Percentiles rank a stretch among this genome's conserved stretches.
phyloP scores from a whole-genome alignment of 2,888 invertebrate species.

The Xestoiulus laeticollis region DNA sequence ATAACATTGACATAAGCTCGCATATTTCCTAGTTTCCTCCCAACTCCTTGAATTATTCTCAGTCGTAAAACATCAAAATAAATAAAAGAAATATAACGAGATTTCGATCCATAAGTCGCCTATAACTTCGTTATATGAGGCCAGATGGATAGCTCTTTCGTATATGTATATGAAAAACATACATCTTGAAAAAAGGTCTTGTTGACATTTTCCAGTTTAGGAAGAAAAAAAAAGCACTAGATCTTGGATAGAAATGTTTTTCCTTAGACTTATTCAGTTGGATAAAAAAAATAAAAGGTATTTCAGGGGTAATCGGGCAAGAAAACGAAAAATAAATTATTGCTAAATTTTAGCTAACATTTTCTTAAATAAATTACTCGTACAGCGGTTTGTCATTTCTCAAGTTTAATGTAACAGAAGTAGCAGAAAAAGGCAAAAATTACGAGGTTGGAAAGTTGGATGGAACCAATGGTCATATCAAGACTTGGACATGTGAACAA shows the following conservation, averaged over 20 bases:
- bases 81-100: conserved; percentile 26
- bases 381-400: neutral
- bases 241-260: neutral
- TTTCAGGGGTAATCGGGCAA: neutral
- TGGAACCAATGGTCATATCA: no score
- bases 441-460: no score
- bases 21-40: neutral
- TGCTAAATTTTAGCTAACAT: neutral
- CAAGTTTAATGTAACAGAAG: no score
- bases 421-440: no score
- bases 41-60: neutral
- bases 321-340: conserved; percentile 10
- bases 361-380: conserved; percentile 4
- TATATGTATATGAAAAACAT: conserved; percentile 26
- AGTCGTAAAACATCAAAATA: conserved; percentile 16
- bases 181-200: conserved; percentile 10
- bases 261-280: no score
- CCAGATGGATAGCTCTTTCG: conserved; percentile 22
- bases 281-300: neutral
- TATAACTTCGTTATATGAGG: neutral
- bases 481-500: no score
- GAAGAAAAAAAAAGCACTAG: neutral
- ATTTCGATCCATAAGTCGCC: conserved; percentile 19
- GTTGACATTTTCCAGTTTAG: neutral
- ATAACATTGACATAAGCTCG: conserved; percentile 26